These are phyloP conservation scores for Peribatodes rhomboidaria DNA, from an alignment of 2,888 invertebrate genomes.

Conservation along the genomic window DNA sequence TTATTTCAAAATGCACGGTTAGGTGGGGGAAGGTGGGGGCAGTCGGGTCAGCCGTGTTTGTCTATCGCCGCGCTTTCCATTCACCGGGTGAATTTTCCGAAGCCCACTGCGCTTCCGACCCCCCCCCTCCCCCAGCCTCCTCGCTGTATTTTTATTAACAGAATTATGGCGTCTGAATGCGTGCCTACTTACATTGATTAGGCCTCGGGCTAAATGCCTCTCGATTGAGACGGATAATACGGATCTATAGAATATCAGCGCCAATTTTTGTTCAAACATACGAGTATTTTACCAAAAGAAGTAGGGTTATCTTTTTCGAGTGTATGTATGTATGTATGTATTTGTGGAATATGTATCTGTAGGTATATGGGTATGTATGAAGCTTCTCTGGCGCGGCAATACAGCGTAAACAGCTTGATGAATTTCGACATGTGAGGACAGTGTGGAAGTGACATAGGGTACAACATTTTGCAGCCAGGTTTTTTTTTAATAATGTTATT, in stretches of 20 bases:
- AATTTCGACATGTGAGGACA: too few species aligned
- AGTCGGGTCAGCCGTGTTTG: slow-evolving; percentile 80
- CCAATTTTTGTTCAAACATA: too few species aligned
- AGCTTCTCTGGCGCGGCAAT: too few species aligned
- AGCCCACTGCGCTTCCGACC: slow-evolving; percentile 78
- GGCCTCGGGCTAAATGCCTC: slow-evolving; percentile 49
- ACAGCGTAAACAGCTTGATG: too few species aligned
- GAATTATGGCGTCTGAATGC: slow-evolving; percentile 83
- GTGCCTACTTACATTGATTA: slow-evolving; percentile 83
- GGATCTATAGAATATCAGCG: neutral
- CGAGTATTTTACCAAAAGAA: too few species aligned
- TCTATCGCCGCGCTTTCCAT: slow-evolving; percentile 85
- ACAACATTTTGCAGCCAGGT: too few species aligned
- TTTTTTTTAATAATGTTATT: too few species aligned
- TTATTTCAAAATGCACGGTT: slow-evolving; percentile 83
- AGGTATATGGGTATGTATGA: too few species aligned
- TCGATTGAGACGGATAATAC: slow-evolving; percentile 20
- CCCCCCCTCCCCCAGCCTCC: slow-evolving; percentile 63
- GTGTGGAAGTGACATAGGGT: too few species aligned
- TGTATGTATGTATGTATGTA: too few species aligned
- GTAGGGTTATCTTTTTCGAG: too few species aligned
- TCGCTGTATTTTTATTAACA: slow-evolving; percentile 84
- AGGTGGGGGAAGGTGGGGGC: slow-evolving; percentile 51
- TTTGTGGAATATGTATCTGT: too few species aligned
- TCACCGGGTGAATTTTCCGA: slow-evolving; percentile 85